Evolutionary conservation across 2,888 invertebrate species (phyloP), one percentile per base, ranked within the genome.

Genomic region (Chironomus riparius): DNA sequence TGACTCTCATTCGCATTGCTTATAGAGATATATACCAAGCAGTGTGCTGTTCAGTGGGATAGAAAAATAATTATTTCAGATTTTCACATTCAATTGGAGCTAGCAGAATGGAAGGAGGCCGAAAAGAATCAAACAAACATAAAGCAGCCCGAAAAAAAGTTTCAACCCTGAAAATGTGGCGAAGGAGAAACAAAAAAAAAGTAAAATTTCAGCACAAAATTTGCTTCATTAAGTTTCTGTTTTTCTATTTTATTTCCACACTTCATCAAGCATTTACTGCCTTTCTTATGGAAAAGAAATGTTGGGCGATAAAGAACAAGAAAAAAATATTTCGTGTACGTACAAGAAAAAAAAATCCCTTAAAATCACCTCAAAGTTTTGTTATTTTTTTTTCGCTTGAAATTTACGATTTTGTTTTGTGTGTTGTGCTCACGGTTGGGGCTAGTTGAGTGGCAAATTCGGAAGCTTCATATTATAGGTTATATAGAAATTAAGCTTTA

Each of bases 81-180:
- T 70, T 71, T 71, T 71, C 71, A 71, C 71, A 61, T 71, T 71
- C 71, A 71, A 71, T 71, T 71, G 71, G 28, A 71, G 71, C 71
- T 13, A 18, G 12, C 50, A 71, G 47, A 38, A 71, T 48, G 24
- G 56, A 56, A 15, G 24, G 56, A 56, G 47, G 24, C 13, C 12
- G n/a, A 71, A 71, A 71, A 50, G 15, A 65, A 28, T 28, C 38
- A 38, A 38, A 38, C 38, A 38, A 38, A 38, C 38, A 38, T 21
- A 56, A 21, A 22, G n/a, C 7, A 50, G 21, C 4, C 22, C 22
- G 24, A 65, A 65, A 24, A 65, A 65, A 65, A 22, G 2, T 65
- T 65, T 65, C 65, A 65, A 65, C 65, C 24, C 24, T 24, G 24
- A 65, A 65, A 65, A 65, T 24, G 65, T 65, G 65, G 65, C 50